Evolutionary conservation across 2,113 vertebrate species (phyloP).

Genomic region (Pygoscelis antarcticus): DNA sequence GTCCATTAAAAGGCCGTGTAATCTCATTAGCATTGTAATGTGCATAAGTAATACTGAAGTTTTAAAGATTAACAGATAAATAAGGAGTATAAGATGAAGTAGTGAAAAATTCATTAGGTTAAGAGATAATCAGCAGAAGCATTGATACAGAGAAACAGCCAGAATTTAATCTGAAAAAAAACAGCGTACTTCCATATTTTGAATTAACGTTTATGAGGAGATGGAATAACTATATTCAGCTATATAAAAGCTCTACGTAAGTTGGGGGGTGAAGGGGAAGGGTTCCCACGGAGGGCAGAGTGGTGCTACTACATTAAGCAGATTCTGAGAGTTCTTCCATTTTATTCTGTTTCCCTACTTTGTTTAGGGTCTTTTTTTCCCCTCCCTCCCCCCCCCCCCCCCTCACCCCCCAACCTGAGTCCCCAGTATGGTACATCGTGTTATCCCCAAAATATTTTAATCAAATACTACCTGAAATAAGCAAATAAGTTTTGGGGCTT

Average conservation of each 20-base stretch:
- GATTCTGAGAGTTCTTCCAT: background rate
- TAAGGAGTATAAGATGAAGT: background rate
- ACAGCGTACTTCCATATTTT: background rate
- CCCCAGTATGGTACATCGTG: background rate
- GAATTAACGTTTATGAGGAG: background rate
- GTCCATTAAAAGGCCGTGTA: background rate
- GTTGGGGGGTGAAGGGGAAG: background rate
- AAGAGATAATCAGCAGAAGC: background rate
- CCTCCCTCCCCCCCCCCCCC: rapidly evolving
- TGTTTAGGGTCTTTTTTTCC: background rate
- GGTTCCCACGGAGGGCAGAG: background rate
- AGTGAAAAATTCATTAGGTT: background rate
- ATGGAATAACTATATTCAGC: background rate
- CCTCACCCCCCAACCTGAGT: background rate
- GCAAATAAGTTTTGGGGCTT: background rate
- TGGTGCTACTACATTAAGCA: background rate
- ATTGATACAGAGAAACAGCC: background rate
- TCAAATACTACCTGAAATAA: background rate
- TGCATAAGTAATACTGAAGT: background rate
- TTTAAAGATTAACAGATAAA: background rate
- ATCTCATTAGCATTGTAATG: background rate
- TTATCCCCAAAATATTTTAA: background rate
- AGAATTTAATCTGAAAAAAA: background rate
- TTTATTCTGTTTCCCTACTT: background rate
- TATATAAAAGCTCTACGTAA: background rate